Conservation (phyloP, 2,113 vertebrate genomes). For the Charina bottae region DNA sequence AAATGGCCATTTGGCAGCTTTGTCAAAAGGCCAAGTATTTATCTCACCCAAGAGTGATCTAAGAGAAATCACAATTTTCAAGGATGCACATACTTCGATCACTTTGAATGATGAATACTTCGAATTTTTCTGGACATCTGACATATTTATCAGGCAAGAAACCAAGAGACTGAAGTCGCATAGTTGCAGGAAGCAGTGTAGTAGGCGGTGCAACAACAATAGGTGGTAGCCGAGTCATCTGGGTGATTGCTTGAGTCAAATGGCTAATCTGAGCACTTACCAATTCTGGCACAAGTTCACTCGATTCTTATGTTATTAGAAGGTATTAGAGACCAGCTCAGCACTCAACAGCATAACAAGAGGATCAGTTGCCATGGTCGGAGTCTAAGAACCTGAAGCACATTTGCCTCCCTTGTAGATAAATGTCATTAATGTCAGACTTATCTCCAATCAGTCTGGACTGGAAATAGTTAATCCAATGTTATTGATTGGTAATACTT, state of each 20-base stretch:
- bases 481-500: not conserved
- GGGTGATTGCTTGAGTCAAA: not conserved
- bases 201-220: not conserved
- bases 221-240: not conserved
- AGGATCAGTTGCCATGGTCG: not conserved
- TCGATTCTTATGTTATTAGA: not conserved
- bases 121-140: not conserved
- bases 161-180: not conserved
- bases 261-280: not conserved
- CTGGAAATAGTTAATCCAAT: not conserved
- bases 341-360: not conserved
- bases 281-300: not conserved
- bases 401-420: not conserved
- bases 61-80: not conserved
- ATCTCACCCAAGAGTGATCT: not conserved
- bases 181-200: not conserved
- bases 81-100: not conserved
- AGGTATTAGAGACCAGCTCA: not conserved
- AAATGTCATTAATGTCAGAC: not conserved
- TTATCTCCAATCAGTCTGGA: not conserved
- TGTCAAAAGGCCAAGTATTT: not conserved
- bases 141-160: not conserved
- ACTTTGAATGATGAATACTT: not conserved
- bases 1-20: not conserved
- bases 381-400: not conserved